Evolutionary conservation across 2,113 vertebrate genomes (phyloP).

Genomic region (Sander lucioperca): DNA sequence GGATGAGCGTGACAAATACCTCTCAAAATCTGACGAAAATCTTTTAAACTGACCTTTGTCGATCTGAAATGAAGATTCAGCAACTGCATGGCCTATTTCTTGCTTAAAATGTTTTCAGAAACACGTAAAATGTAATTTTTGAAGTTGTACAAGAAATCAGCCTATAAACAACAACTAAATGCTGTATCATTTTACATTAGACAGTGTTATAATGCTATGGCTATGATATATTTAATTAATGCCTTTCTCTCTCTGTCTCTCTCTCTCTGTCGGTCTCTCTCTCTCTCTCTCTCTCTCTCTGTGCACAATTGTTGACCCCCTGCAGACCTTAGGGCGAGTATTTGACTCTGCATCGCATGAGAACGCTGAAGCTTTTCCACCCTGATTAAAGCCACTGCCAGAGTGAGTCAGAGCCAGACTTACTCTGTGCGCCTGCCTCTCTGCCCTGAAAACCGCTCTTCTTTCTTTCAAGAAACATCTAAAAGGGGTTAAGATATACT

Average conservation of each 20-base stretch:
- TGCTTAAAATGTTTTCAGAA: too few species aligned
- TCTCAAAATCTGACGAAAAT: too few species aligned
- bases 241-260: not conserved
- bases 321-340: slow-evolving; percentile 66
- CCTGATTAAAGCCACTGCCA: slow-evolving; percentile 75
- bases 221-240: slow-evolving; percentile 39
- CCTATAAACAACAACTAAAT: slow-evolving; percentile 25
- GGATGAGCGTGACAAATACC: too few species aligned
- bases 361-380: slow-evolving; percentile 65
- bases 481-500: slow-evolving; percentile 60
- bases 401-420: slow-evolving; percentile 72
- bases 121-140: not conserved
- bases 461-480: slow-evolving; percentile 66
- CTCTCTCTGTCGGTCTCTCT: not conserved
- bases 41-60: too few species aligned
- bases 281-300: slow-evolving; percentile 8
- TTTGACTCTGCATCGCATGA: slow-evolving; percentile 74
- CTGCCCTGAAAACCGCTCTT: slow-evolving; percentile 41
- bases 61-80: too few species aligned
- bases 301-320: slow-evolving; percentile 63
- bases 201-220: slow-evolving; percentile 24
- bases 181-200: slow-evolving; percentile 30
- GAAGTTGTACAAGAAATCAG: slow-evolving; percentile 9
- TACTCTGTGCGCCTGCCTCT: slow-evolving; percentile 43
- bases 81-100: too few species aligned